phyloP scores from a whole-genome alignment of 1,140 invertebrate genomes.

The roundworm (Caenorhabditis elegans) region WBcel235 BX284606.5:7510501-7511000 shows the following conservation, averaged over 20 bases:
- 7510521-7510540: background rate
- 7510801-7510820: slow-evolving; percentile 46
- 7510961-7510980: background rate
- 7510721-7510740: slow-evolving; percentile 34
- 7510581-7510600: background rate
- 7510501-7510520: too few relatives aligned
- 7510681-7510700: background rate
- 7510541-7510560: background rate
- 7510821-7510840: slow-evolving; percentile 28
- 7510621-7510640: background rate
- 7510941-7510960: background rate
- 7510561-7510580: background rate
- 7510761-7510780: slow-evolving; percentile 28
- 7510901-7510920: too few relatives aligned
- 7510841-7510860: background rate
- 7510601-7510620: background rate
- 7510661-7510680: background rate
- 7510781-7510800: slow-evolving; percentile 41
- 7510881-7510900: slow-evolving; percentile 5
- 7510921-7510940: background rate
- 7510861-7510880: slow-evolving; percentile 36
- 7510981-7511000: background rate
- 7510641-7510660: background rate
- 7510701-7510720: slow-evolving; percentile 12
- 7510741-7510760: slow-evolving; percentile 41